A percentile compares a stretch with the other conserved stretches of the same genome.
Evolutionary conservation across 2,113 vertebrate genomes (phyloP).

Genomic region (Trogon melanurus): DNA sequence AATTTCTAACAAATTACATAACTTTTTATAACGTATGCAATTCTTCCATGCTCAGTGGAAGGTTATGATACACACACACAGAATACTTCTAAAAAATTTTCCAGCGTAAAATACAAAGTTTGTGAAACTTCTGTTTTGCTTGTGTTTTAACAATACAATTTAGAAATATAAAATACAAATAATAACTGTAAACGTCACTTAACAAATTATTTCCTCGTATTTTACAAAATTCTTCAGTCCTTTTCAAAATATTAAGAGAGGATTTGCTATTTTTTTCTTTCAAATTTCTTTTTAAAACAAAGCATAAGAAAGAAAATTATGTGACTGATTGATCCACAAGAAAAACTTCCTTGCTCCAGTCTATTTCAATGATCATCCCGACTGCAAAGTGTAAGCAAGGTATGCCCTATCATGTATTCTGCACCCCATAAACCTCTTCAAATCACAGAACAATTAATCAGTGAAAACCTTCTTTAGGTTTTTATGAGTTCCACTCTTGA

Average conservation of each 20-base stretch:
- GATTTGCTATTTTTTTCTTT: not conserved
- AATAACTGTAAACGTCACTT: not conserved
- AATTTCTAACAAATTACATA: not conserved
- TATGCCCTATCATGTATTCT: not conserved
- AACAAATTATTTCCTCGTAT: not conserved
- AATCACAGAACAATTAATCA: not conserved
- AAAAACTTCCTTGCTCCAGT: not conserved
- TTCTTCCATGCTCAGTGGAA: not conserved
- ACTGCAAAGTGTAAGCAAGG: not conserved
- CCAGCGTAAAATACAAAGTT: not conserved
- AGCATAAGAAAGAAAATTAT: not conserved
- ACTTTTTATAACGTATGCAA: not conserved
- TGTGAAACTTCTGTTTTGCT: not conserved
- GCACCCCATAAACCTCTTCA: not conserved
- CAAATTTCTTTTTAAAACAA: not conserved
- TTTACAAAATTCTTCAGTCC: not conserved
- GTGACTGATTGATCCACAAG: not conserved
- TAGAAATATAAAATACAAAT: not conserved
- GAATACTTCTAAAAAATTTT: not conserved
- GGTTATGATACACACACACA: not conserved
- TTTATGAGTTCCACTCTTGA: not conserved
- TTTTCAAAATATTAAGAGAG: not conserved
- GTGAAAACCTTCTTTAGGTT: not conserved
- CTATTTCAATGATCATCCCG: not conserved
- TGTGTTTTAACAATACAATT: not conserved